Conservation (phyloP, 2,797 vertebrate genomes). For the Etheostoma nigrum region DNA sequence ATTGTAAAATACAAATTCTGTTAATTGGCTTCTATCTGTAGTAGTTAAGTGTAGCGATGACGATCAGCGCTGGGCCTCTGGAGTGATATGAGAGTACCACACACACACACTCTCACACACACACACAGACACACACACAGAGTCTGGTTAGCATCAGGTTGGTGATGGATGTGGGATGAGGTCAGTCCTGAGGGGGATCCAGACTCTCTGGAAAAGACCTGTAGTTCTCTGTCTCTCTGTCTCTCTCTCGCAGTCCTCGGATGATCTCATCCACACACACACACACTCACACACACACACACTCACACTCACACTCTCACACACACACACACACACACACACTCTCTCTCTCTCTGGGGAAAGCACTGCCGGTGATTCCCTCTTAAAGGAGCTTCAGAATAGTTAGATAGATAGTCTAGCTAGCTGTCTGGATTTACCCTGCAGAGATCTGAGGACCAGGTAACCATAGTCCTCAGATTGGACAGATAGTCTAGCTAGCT, state of each 20-base stretch:
- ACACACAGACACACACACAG: conserved; percentile 22
- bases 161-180: conserved; percentile 69
- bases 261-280: conserved; percentile 63
- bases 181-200: conserved; percentile 70
- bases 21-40: too few relatives aligned
- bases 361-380: conserved; percentile 67
- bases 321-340: not conserved
- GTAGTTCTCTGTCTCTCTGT: conserved; percentile 40
- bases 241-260: conserved; percentile 49
- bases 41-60: too few relatives aligned
- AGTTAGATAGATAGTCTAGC: too few relatives aligned
- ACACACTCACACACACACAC: conserved; percentile 26
- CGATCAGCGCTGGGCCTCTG: too few relatives aligned
- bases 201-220: conserved; percentile 70
- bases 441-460: too few relatives aligned
- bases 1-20: too few relatives aligned
- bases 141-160: conserved; percentile 17
- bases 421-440: too few relatives aligned
- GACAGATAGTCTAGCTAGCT: too few relatives aligned
- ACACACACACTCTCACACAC: too few relatives aligned
- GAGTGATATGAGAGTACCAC: too few relatives aligned
- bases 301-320: conserved; percentile 20
- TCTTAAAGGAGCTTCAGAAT: conserved; percentile 52
- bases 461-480: too few relatives aligned
- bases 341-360: conserved; percentile 35